Evolutionary conservation across 2,113 vertebrate genomes (phyloP).

Genomic region (Cyphomyrus plagiostoma): DNA sequence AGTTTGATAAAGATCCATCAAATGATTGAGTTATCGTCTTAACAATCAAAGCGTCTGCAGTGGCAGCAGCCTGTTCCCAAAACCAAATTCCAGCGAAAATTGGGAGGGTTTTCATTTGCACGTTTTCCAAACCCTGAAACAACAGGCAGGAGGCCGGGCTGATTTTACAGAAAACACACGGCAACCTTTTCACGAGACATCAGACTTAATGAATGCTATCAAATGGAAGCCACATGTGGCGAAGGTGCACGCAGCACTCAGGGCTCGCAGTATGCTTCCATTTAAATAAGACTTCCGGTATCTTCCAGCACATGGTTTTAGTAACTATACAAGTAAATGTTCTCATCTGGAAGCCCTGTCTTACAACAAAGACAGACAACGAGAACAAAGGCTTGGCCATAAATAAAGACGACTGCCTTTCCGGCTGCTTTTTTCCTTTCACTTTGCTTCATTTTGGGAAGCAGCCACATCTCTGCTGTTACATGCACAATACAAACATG

Average conservation of each 20-base stretch:
- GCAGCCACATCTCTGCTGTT: too few species aligned
- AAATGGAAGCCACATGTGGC: slow-evolving; percentile 12
- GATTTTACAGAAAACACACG: background rate
- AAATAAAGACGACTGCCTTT: background rate
- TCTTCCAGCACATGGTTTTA: background rate
- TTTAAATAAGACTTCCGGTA: background rate
- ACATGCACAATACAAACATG: background rate
- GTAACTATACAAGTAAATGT: background rate
- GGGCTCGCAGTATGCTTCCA: background rate
- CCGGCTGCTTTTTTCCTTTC: background rate
- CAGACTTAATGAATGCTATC: background rate
- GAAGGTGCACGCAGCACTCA: background rate
- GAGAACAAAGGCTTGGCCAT: background rate
- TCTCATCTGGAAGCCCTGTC: background rate
- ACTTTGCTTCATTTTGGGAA: background rate
- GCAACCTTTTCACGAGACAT: background rate
- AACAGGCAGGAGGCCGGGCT: too few species aligned
- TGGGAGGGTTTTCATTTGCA: too few species aligned
- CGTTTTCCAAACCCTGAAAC: too few species aligned
- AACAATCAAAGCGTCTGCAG: too few species aligned
- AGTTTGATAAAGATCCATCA: too few species aligned
- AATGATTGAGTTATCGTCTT: too few species aligned
- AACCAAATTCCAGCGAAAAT: too few species aligned
- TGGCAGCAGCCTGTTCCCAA: too few species aligned
- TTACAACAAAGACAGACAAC: background rate